These are phyloP conservation scores for Rhinophrynus dorsalis DNA, from an alignment of 2,797 vertebrate genomes.

Conservation along the genomic window DNA sequence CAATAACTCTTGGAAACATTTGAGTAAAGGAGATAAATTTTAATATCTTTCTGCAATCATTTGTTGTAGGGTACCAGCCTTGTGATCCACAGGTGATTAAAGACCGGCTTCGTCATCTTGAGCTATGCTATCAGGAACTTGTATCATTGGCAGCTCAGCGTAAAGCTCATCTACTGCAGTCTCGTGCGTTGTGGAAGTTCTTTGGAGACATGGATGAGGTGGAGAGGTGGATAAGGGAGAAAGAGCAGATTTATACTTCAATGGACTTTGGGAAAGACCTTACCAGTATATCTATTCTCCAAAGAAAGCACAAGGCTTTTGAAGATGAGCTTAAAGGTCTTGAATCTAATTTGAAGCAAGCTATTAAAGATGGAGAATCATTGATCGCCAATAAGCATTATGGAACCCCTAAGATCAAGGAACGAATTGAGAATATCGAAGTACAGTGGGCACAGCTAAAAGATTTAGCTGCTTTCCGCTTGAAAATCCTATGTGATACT, in stretches of 20 bases:
- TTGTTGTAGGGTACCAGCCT: slow-evolving; percentile 85
- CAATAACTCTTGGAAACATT: not conserved
- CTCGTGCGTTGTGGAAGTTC: slow-evolving; percentile 88
- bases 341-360: slow-evolving; percentile 70
- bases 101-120: slow-evolving; percentile 86
- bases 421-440: slow-evolving; percentile 71
- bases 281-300: slow-evolving; percentile 85
- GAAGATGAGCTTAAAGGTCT: slow-evolving; percentile 88
- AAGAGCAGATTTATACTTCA: slow-evolving; percentile 91
- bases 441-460: slow-evolving; percentile 87
- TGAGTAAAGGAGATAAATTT: not conserved
- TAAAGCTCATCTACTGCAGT: slow-evolving; percentile 83
- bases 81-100: slow-evolving; percentile 92
- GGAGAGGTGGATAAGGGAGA: slow-evolving; percentile 94
- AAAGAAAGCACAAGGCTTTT: slow-evolving; percentile 89
- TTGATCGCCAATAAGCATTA: slow-evolving; percentile 80
- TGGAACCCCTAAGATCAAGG: slow-evolving; percentile 71
- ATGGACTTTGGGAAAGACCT: slow-evolving; percentile 94
- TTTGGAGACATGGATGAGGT: slow-evolving; percentile 91
- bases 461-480: slow-evolving; percentile 86
- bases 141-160: slow-evolving; percentile 78
- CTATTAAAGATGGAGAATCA: slow-evolving; percentile 73
- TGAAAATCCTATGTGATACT: slow-evolving; percentile 82
- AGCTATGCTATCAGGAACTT: slow-evolving; percentile 84
- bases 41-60: not conserved